phyloP scores from a whole-genome alignment of 2,888 invertebrate species.

The Piscicola geometra region DNA sequence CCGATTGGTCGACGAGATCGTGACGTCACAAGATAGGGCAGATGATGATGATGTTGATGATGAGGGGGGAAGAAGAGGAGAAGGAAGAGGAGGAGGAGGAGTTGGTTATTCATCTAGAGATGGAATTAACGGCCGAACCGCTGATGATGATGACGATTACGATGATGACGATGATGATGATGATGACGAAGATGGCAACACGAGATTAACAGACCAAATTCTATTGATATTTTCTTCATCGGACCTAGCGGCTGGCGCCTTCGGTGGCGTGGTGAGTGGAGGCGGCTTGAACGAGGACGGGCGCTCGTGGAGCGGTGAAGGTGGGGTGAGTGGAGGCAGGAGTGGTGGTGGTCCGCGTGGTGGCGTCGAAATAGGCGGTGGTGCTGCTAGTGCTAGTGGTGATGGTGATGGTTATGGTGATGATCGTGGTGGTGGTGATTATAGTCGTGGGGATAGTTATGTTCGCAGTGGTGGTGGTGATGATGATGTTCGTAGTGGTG shows the following conservation, averaged over 20 bases:
- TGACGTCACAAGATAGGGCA: not conserved
- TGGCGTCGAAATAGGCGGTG: too few relatives aligned
- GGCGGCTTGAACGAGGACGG: not conserved
- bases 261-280: constrained; percentile 26
- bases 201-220: constrained; percentile 28
- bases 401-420: too few relatives aligned
- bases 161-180: not conserved
- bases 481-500: too few relatives aligned
- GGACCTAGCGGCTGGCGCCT: constrained; percentile 27
- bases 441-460: not conserved
- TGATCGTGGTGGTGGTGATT: not conserved
- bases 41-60: constrained; percentile 4
- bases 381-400: too few relatives aligned
- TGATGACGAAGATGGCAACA: constrained; percentile 12
- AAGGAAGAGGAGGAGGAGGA: too few relatives aligned
- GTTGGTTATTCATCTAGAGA: too few relatives aligned
- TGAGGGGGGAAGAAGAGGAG: too few relatives aligned
- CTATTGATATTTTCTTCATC: constrained; percentile 29
- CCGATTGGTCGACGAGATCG: constrained; percentile 7
- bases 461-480: too few relatives aligned
- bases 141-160: not conserved
- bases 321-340: too few relatives aligned
- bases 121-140: not conserved
- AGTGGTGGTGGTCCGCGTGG: too few relatives aligned
- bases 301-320: constrained; percentile 5